Evolutionary conservation across 2,888 invertebrate genomes (phyloP), one percentile per base, ranked within the genome.

Genomic region (Linnaemya vulpina): DNA sequence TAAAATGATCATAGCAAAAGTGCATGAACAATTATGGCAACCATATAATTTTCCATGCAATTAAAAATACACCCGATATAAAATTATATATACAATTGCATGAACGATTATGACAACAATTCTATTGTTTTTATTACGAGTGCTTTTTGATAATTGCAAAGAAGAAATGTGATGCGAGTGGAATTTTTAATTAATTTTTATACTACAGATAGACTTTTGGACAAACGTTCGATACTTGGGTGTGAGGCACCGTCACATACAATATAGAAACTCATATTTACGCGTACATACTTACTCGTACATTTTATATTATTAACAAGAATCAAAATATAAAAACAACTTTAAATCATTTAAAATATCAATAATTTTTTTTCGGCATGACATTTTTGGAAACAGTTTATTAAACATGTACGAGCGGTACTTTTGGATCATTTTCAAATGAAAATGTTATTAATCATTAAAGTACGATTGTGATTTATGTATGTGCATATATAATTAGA

Each of bases 151-250:
- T 74, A 74, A 83, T 78, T 83, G 78, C 25, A 70, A 79, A 74
- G 22, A 55, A 76, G 35, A 67, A 73, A 79, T 71, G 58, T 49
- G 67, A 58, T 75, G 58, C 53, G 83, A 40, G 55, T 55, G 35
- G 83, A 79, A 83, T 83, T 70, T 55, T 74, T 70, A 83, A 83
- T 83, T 70, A 62, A 38, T 38, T 40, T 79, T 62, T 76, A 71
- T 58, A 30, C 30, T 30, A 30, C 30, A 30, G 2, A n/a, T n/a
- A n/a, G n/a, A n/a, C n/a, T n/a, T n/a, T n/a, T n/a, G n/a, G n/a
- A n/a, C n/a, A n/a, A 5, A 40, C 46, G 30, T 40, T 17, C 60
- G 43, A 63, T 55, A 49, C 58, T 67, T 68, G 67, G 22, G 46
- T 30, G 58, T 49, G 49, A 77, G 30, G 30, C 71, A 55, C 22